Base-by-base conservation (phyloP, 2,888 invertebrate species). In the Cryptus armator region DNA sequence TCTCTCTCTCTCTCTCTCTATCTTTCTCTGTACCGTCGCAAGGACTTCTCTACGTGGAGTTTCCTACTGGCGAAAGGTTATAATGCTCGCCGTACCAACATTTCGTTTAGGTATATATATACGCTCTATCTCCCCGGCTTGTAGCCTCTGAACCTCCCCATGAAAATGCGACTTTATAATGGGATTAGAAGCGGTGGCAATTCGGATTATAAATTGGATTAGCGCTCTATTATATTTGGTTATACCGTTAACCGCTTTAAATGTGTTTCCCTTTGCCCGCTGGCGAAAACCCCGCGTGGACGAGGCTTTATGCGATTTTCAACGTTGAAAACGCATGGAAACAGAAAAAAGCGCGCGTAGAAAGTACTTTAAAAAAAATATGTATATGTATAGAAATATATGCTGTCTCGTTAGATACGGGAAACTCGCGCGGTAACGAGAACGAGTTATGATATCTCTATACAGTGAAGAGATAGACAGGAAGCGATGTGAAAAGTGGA, bases 191-290 rank as follows among this genome's bases (percentile, higher is more conserved):
- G 84, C 87, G 78, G 62, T 75, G 84, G 89, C 85, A 87, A 90
- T 91, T 88, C 87, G 87, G 88, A 91, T 90, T 91, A 90, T 90
- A 88, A 92, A 91, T 90, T 91, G 89, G 91, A 92, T 91, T 91
- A 90, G 84, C 81, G 87, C 84, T 84, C 87, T 80, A 88, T 88
- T 87, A 85, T 86, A 85, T 86, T 87, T 85, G 71, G 84, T 87
- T 86, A 81, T 83, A 79, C 79, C 80, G 87, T 90, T 90, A 91
- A 89, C 86, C 87, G 83, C 87, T 84, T 82, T 87, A 76, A 90
- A 88, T 84, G 85, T 29, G 62, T n/a, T 62, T 62, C 29, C 24
- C 19, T 76, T 19, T 84, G 14, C 46, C 66, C 68, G 71, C 0
- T 64, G 43, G 62, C 53, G 68, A 32, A 53, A 43, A 16, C 16